These are phyloP conservation scores for Drosophila sordidapex DNA, from an alignment of 2,888 invertebrate genomes.

Conservation along the genomic window DNA sequence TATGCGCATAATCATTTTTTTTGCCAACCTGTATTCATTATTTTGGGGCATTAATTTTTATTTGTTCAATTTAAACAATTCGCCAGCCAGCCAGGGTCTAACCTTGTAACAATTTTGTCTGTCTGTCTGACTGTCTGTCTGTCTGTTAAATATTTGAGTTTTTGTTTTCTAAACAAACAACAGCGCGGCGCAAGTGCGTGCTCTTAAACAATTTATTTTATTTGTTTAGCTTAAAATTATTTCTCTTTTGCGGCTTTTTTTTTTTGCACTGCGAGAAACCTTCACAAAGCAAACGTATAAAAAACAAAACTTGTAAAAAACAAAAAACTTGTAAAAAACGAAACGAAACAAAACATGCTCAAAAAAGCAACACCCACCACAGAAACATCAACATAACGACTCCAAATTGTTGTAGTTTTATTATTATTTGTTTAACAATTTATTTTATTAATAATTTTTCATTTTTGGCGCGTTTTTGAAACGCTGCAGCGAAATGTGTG, in stretches of 20 bases:
- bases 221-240: conserved; percentile 57
- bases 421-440: conserved; percentile 1
- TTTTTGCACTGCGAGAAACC: conserved; percentile 51
- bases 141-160: conserved; percentile 10
- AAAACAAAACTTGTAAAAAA: background rate
- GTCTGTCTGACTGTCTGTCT: background rate
- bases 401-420: conserved; percentile 32
- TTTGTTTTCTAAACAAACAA: conserved; percentile 61
- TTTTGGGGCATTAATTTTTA: conserved; percentile 48
- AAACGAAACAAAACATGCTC: conserved; percentile 1
- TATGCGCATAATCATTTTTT: conserved; percentile 35
- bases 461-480: conserved; percentile 43
- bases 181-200: conserved; percentile 51
- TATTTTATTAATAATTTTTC: background rate
- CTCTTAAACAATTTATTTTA: conserved; percentile 57
- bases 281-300: conserved; percentile 41
- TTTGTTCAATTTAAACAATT: conserved; percentile 64
- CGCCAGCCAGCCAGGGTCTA: conserved; percentile 40
- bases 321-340: background rate
- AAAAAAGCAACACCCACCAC: conserved; percentile 66
- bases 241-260: conserved; percentile 9
- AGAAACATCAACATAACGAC: conserved; percentile 27
- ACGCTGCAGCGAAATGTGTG: conserved; percentile 55
- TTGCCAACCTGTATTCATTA: conserved; percentile 25
- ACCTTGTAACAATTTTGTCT: conserved; percentile 58